Base-by-base conservation (phyloP, 2,113 vertebrate species). In the Oxygymnocypris stewartii region DNA sequence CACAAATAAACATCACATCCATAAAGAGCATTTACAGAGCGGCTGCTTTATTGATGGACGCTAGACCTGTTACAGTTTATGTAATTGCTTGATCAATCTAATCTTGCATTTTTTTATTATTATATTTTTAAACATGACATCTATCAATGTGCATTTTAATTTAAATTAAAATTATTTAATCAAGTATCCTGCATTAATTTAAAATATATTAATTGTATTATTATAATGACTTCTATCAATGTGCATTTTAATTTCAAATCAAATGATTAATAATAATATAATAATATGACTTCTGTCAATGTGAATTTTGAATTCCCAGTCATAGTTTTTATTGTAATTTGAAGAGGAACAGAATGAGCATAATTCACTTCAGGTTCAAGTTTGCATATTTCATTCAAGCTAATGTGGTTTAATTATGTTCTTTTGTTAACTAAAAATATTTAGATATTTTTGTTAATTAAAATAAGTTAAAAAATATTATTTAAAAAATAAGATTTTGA, bases 1-100 rank as follows among this genome's bases (percentile, higher is more conserved):
- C 37, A n/a, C 37, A 73, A 73, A 73, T 42, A 40, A 73, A 73
- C 69, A 40, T 40, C 69, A 25, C 35, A 47, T 86, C 20, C 37
- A 5, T 75, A 44, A 11, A 75, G 3, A 40, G 20, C 10, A 12
- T 75, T 75, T 75, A 40, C n/a, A 75, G 40, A 75, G 23, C 0
- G 4, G 14, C 74, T n/a, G n/a, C 37, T 35, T 63, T 13, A 59
- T 40, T 79, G 31, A 51, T 40, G 4, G 31, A 25, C 0, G 20
- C 20, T 73, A 42, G 35, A 5, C 9, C 16, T 23, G 18, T 42
- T 73, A 10, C 4, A 5, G 0, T 73, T 73, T 23, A 73, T 73
- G 35, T 4, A 40, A 73, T 40, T 73, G 69, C 18, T 73, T 71
- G 35, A 23, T 40, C 69, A 40, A 11, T 37, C 16, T 40, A 10